phyloP scores from a whole-genome alignment of 1,140 invertebrate genomes.

The Drosophila lowei region DNA sequence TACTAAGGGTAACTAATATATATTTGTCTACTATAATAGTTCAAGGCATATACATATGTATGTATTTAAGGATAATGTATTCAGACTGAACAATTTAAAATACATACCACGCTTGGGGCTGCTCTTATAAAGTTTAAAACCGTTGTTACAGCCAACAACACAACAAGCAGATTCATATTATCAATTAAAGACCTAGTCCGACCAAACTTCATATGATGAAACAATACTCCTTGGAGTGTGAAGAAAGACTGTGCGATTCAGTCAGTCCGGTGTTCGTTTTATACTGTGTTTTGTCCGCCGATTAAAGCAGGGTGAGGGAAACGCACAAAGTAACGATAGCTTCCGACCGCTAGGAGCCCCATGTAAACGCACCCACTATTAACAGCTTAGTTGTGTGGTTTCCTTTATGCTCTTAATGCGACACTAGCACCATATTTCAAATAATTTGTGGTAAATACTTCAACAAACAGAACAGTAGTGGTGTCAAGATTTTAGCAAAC shows the following conservation, averaged over 20 bases:
- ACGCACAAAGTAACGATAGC: constrained; percentile 18
- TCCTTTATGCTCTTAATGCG: constrained; percentile 68
- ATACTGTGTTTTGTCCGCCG: constrained; percentile 34
- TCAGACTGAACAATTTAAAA: not conserved
- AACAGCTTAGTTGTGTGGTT: constrained; percentile 44
- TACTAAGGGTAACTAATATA: too few relatives aligned
- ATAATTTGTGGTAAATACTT: constrained; percentile 76
- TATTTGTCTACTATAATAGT: too few relatives aligned
- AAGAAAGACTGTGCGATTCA: constrained; percentile 36
- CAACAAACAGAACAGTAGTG: constrained; percentile 62
- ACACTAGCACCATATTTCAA: constrained; percentile 75
- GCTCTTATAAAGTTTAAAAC: constrained; percentile 31
- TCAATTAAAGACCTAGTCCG: not conserved
- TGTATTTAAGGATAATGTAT: not conserved
- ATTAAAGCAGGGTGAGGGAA: constrained; percentile 53
- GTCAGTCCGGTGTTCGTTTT: constrained; percentile 35
- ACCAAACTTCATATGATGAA: constrained; percentile 4
- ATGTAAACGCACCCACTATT: constrained; percentile 48
- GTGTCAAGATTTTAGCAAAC: constrained; percentile 65
- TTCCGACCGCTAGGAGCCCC: constrained; percentile 21
- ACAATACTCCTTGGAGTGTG: constrained; percentile 28
- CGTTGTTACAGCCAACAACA: constrained; percentile 31
- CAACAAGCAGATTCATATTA: constrained; percentile 47
- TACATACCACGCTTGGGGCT: constrained; percentile 40
- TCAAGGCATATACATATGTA: not conserved